These are phyloP conservation scores for Xenus cinereus DNA, from an alignment of 2,113 vertebrate species.

Conservation along the genomic window DNA sequence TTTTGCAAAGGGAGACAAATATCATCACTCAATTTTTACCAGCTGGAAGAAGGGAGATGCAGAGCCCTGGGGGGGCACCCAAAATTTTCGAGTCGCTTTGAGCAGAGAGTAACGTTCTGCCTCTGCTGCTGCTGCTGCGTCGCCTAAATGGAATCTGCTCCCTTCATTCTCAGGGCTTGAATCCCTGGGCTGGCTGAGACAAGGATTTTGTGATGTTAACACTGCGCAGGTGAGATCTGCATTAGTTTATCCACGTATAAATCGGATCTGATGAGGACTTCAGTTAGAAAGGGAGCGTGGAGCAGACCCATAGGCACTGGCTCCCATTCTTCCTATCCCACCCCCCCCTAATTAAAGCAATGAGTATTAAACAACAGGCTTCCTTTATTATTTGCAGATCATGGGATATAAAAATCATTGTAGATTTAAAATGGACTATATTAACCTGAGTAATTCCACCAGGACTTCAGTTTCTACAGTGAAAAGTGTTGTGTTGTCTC, in stretches of 20 bases:
- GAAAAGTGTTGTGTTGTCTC: constrained; percentile 58
- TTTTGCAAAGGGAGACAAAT: constrained; percentile 3
- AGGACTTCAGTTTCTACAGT: constrained; percentile 40
- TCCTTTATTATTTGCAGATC: constrained; percentile 52
- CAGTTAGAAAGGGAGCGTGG: background rate
- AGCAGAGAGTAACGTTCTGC: background rate
- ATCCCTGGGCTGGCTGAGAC: background rate
- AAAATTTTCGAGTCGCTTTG: background rate
- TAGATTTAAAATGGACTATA: constrained; percentile 47
- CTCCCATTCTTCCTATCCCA: background rate
- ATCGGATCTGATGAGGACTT: background rate
- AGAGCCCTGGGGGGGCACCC: background rate
- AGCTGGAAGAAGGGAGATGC: background rate
- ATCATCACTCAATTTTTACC: background rate
- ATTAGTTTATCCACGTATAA: background rate
- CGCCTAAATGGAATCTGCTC: background rate
- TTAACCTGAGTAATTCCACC: constrained; percentile 26
- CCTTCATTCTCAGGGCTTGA: background rate
- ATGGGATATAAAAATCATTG: constrained; percentile 59
- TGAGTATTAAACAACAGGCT: constrained; percentile 29
- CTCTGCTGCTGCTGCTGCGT: background rate
- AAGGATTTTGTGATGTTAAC: background rate
- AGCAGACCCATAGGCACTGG: background rate
- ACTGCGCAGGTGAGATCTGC: constrained; percentile 5
- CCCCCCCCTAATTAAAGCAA: constrained; percentile 17